Evolutionary conservation across 2,888 invertebrate species (phyloP).

Genomic region (Xestia ashworthii): DNA sequence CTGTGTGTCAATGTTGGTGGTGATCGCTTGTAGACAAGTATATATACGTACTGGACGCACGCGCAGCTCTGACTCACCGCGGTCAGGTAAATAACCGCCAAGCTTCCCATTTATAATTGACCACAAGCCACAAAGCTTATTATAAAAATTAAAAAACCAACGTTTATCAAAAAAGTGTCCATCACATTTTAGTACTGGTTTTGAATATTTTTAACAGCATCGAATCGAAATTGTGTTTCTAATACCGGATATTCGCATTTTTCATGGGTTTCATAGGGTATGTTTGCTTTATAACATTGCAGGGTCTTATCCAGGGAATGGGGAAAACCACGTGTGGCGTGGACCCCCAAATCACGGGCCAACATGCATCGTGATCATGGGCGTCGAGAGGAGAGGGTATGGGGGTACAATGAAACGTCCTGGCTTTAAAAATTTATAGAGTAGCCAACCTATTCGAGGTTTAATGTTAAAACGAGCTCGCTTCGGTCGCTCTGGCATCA

Average conservation of each 20-base stretch:
- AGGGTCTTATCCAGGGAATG: neutral
- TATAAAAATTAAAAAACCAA: slow-evolving; percentile 3
- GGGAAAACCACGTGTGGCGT: neutral
- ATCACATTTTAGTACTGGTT: neutral
- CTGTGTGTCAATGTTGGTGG: slow-evolving; percentile 70
- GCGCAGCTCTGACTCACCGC: slow-evolving; percentile 72
- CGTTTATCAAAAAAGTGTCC: neutral
- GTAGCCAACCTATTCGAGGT: neutral
- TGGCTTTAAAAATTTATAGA: neutral
- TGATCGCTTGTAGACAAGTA: slow-evolving; percentile 68
- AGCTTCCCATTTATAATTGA: slow-evolving; percentile 19
- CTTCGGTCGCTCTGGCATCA: too few species aligned
- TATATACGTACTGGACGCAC: slow-evolving; percentile 73
- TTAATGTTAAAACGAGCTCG: neutral
- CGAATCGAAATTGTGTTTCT: slow-evolving; percentile 34
- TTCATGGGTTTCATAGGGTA: slow-evolving; percentile 13
- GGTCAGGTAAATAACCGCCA: slow-evolving; percentile 77
- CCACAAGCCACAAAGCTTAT: slow-evolving; percentile 14
- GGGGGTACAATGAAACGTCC: neutral
- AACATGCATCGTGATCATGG: neutral
- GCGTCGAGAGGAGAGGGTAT: neutral
- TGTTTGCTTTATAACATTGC: slow-evolving; percentile 8
- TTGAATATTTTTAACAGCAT: neutral
- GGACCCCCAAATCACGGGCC: neutral
- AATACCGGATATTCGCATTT: slow-evolving; percentile 41